Base-by-base conservation (phyloP, 2,113 vertebrate genomes). In the Mobula hypostoma region DNA sequence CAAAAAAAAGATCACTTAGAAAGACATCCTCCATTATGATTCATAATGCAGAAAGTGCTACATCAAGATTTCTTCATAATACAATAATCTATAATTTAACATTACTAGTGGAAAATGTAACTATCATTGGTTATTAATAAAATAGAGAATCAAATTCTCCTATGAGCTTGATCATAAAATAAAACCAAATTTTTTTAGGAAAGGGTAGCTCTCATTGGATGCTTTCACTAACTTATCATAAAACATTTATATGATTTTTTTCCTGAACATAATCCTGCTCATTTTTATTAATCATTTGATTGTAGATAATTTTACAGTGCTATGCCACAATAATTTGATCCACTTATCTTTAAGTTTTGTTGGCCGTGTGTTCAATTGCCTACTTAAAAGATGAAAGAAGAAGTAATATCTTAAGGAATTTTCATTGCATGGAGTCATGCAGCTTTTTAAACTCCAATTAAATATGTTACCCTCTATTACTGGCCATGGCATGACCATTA, bases 81-180 rank as follows among this genome's bases (percentile, higher is more conserved):
- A 92, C 63, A 92, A 92, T 93, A 74, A 93, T 93, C 36, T 29
- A 93, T 93, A 93, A 74, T 93, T 93, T 76, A 93, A 76, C 36
- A 93, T 74, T 76, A 74, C 36, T 56, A 21, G 36, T 93, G 70
- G 70, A 74, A 93, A 74, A 29, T 74, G 21, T 40, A 72, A 56
- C 91, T 93, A 24, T 76, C 70, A 27, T 40, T 82, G 40, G 36
- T 92, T 72, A 88, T 40, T 72, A 72, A 40, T 74, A 93, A 40
- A 29, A 56, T 72, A 68, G 68, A 56, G 91, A 93, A 36, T 68
- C 40, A 36, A 93, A 40, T 93, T 93, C 90, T 40, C 70, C 90
- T 92, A 66, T 93, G 70, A 76, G 74, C 21, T 72, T 93, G 70
- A 48, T 93, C 72, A 93, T 76, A 56, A 36, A 74, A 74, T 63